Evolutionary conservation across 2,797 vertebrate genomes (phyloP), one percentile per base, ranked within the genome.

Genomic region (Ceryle rudis): DNA sequence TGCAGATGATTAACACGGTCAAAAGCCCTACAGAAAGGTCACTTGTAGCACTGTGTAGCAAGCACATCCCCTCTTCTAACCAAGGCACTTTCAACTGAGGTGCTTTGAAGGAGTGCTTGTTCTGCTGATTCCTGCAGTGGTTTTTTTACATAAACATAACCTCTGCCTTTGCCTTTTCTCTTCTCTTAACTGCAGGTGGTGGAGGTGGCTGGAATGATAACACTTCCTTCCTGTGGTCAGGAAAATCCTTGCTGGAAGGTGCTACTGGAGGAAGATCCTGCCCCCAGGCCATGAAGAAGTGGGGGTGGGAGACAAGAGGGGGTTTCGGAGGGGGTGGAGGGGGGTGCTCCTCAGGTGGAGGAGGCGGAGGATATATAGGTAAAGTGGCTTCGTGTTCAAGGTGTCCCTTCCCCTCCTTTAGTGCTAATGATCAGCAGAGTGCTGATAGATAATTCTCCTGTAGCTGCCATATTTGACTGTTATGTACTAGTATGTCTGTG

Each of bases 321-420:
- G 99, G 99, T 96, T 99, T 99, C 74, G 99, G 99, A 93, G 99
- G 99, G 66, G 99, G 99, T 81, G 99, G 99, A 28, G 99, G 99
- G 62, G 99, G 99, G 96, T 99, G 99, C 95, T 98, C 99, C 92
- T 98, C 99, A 47, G 99, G 99, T 92, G 99, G 99, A 71, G 99
- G 99, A 93, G 99, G 99, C 70, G 99, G 99, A 97, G 99, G 99
- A 98, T 99, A 99, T 98, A 99, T 99, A 98, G 99, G 99, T 99
- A 98, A 98, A 98, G 97, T 98, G 97, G 97, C 98, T 98, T 98
- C 82, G 41, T 97, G 98, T 98, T 98, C 98, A 98, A 98, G 98
- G 98, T 98, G 98, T 98, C 98, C 93, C 96, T 97, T 97, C 94
- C 97, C 96, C 89, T 97, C 96, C 93, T 93, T 97, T 98, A 97